Evolutionary conservation across 2,888 invertebrate genomes (phyloP).

Genomic region (Drosophila atripex): DNA sequence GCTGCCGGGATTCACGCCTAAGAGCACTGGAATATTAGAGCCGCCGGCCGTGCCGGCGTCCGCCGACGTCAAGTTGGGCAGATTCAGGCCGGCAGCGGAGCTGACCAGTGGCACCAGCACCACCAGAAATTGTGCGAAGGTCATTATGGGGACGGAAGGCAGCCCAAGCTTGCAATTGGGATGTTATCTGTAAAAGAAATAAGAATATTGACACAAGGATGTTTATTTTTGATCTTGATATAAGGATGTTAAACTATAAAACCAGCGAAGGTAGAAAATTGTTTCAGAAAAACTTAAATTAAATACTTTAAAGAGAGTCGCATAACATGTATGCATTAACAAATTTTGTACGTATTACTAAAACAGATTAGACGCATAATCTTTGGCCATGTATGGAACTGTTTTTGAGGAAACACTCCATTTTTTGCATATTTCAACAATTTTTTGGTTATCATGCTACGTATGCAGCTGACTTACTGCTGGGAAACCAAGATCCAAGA

Average conservation of each 20-base stretch:
- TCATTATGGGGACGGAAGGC: conserved; percentile 23
- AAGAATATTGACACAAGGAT: too few species aligned
- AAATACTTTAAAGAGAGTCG: too few species aligned
- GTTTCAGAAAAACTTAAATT: too few species aligned
- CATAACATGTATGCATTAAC: background rate
- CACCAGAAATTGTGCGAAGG: conserved; percentile 17
- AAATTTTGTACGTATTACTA: background rate
- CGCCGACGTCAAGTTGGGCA: conserved; percentile 52
- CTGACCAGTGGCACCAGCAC: conserved; percentile 14
- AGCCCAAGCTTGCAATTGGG: conserved; percentile 8
- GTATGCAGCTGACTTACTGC: background rate
- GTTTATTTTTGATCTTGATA: too few species aligned
- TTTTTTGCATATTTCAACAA: background rate
- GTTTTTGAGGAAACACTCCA: background rate
- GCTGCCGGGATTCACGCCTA: conserved; percentile 26
- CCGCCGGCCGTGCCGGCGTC: conserved; percentile 50
- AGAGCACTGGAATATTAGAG: conserved; percentile 50
- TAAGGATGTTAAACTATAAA: too few species aligned
- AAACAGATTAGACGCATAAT: background rate
- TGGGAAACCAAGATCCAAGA: background rate
- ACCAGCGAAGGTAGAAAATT: too few species aligned
- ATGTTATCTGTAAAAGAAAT: conserved; percentile 24
- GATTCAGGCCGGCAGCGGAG: conserved; percentile 28
- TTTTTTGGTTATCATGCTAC: background rate
- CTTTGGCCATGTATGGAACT: background rate